phyloP scores from a whole-genome alignment of 2,888 invertebrate species.

The Polymixis lichenea region DNA sequence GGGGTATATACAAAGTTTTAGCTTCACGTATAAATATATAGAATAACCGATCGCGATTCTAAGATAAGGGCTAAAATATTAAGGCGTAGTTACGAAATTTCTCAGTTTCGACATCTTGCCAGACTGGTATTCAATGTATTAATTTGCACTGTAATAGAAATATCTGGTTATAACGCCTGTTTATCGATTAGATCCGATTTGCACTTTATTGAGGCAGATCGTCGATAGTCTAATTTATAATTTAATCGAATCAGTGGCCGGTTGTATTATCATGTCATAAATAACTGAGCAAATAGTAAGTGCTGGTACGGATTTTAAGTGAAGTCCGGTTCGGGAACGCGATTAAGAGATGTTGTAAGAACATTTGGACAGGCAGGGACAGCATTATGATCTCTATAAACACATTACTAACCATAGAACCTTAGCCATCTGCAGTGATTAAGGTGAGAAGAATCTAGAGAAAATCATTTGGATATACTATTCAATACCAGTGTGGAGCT shows the following conservation, averaged over 20 bases:
- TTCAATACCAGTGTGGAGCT: no score
- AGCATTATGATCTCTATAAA: no score
- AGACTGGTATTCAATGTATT: slow-evolving; percentile 27
- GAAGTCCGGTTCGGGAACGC: not conserved
- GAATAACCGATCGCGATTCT: not conserved
- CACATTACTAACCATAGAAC: no score
- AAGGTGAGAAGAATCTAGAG: no score
- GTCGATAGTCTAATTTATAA: slow-evolving; percentile 50
- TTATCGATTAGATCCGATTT: slow-evolving; percentile 56
- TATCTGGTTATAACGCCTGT: slow-evolving; percentile 54
- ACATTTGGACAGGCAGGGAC: not conserved
- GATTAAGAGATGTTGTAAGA: slow-evolving; percentile 12
- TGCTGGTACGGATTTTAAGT: slow-evolving; percentile 17
- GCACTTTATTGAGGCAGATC: slow-evolving; percentile 52
- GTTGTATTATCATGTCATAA: slow-evolving; percentile 43
- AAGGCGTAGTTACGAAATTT: slow-evolving; percentile 22
- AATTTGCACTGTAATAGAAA: slow-evolving; percentile 53
- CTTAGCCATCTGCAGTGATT: no score
- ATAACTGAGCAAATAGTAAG: slow-evolving; percentile 28
- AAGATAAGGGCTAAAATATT: slow-evolving; percentile 26
- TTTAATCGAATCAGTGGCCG: slow-evolving; percentile 41
- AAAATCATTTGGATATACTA: no score
- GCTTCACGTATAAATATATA: no score
- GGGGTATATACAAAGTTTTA: no score
- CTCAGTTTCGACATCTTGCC: slow-evolving; percentile 17